Evolutionary conservation across 2,888 invertebrate species (phyloP).

Genomic region (Julus scanicus): DNA sequence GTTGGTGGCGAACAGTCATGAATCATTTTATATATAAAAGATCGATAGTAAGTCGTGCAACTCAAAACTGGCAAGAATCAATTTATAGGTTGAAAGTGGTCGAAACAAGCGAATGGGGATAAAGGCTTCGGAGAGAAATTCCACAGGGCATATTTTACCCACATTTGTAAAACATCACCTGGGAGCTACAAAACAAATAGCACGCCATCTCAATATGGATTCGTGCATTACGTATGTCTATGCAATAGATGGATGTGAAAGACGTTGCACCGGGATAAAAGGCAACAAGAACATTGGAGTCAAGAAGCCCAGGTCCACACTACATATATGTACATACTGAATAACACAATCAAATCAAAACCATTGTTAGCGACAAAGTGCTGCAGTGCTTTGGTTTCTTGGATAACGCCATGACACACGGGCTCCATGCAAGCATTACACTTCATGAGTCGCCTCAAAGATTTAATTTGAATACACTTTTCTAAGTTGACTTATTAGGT

Average conservation of each 20-base stretch:
- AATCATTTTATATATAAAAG: conserved; percentile 48
- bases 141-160: conserved; percentile 39
- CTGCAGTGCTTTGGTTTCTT: background rate
- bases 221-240: background rate
- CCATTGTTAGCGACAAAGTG: background rate
- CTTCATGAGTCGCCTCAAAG: background rate
- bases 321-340: background rate
- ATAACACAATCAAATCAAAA: background rate
- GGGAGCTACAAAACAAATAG: conserved; percentile 39
- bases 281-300: background rate
- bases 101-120: conserved; percentile 39
- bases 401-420: background rate
- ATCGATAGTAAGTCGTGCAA: conserved; percentile 50
- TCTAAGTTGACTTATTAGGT: background rate
- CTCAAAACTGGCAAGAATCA: conserved; percentile 46
- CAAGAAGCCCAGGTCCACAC: background rate
- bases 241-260: background rate
- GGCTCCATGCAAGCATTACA: background rate
- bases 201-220: conserved; percentile 39
- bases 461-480: background rate
- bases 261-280: background rate
- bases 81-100: conserved; percentile 49
- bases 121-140: background rate
- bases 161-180: conserved; percentile 42
- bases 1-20: conserved; percentile 21